Conservation (phyloP, 53 echinoderm and acorn worm genomes). For the Mesocentrotus franciscanus region DNA sequence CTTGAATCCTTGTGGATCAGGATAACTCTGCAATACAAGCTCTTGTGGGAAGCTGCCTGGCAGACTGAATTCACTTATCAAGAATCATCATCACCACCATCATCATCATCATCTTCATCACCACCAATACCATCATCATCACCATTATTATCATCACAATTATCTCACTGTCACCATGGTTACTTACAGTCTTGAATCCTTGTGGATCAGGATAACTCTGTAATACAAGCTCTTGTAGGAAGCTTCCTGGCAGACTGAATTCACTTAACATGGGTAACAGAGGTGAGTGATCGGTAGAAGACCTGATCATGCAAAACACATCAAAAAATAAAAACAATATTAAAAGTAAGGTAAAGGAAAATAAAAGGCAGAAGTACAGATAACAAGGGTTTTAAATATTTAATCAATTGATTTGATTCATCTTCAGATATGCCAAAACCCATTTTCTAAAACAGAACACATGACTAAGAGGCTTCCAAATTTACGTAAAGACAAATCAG, state of each 20-base stretch:
- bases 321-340: background rate
- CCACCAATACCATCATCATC: background rate
- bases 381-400: too few species aligned
- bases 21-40: slow-evolving; percentile 67
- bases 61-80: slow-evolving; percentile 50
- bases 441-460: too few species aligned
- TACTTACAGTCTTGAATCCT: slow-evolving; percentile 79
- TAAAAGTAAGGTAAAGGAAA: too few species aligned
- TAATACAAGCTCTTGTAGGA: slow-evolving; percentile 81
- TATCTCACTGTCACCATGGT: background rate
- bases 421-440: too few species aligned
- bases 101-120: background rate
- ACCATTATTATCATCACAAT: background rate
- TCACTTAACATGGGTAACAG: slow-evolving; percentile 39
- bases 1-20: slow-evolving; percentile 74
- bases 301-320: background rate
- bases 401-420: too few species aligned
- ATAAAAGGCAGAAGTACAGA: too few species aligned
- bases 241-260: slow-evolving; percentile 74
- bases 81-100: background rate
- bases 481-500: too few species aligned
- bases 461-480: too few species aligned
- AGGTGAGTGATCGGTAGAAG: background rate
- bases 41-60: slow-evolving; percentile 85
- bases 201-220: slow-evolving; percentile 69